A percentile compares a stretch with the other conserved stretches of the same genome.
These are phyloP conservation scores for Blastomussa wellsi DNA, from an alignment of 92 coral and sea anemone genomes.

Conservation along the genomic window DNA sequence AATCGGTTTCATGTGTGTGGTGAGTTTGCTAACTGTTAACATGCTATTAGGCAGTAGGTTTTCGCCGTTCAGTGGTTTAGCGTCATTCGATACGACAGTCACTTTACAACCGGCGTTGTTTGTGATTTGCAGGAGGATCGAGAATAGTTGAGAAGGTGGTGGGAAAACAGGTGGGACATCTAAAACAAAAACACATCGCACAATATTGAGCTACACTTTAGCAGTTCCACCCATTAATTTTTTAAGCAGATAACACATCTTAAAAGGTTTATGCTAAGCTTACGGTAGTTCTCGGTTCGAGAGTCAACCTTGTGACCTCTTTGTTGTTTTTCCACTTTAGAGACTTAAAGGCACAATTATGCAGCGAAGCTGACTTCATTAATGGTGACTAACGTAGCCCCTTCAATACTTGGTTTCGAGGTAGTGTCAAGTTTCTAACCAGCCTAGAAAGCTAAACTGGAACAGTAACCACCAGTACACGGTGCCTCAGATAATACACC, in stretches of 20 bases:
- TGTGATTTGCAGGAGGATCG: slow-evolving; percentile 67
- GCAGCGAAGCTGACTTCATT: too few relatives aligned
- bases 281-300: too few relatives aligned
- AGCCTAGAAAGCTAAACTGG: neutral
- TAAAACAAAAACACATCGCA: neutral
- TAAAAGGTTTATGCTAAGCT: too few relatives aligned
- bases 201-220: neutral
- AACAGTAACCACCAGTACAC: too few relatives aligned
- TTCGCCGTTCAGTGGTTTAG: slow-evolving; percentile 78
- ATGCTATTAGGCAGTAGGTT: slow-evolving; percentile 51
- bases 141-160: slow-evolving; percentile 49
- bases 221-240: neutral
- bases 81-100: slow-evolving; percentile 80
- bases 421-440: neutral
- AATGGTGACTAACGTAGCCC: too few relatives aligned
- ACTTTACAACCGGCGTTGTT: slow-evolving; percentile 76
- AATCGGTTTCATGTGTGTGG: slow-evolving; percentile 45
- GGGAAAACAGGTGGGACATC: slow-evolving; percentile 46
- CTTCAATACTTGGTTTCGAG: neutral
- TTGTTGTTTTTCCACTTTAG: too few relatives aligned
- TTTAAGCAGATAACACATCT: too few relatives aligned
- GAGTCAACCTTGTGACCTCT: too few relatives aligned
- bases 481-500: too few relatives aligned
- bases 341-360: too few relatives aligned
- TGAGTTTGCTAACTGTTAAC: slow-evolving; percentile 65